Evolutionary conservation across 2,888 invertebrate genomes (phyloP), one percentile per base, ranked within the genome.

Genomic region (Ophion ellenae): DNA sequence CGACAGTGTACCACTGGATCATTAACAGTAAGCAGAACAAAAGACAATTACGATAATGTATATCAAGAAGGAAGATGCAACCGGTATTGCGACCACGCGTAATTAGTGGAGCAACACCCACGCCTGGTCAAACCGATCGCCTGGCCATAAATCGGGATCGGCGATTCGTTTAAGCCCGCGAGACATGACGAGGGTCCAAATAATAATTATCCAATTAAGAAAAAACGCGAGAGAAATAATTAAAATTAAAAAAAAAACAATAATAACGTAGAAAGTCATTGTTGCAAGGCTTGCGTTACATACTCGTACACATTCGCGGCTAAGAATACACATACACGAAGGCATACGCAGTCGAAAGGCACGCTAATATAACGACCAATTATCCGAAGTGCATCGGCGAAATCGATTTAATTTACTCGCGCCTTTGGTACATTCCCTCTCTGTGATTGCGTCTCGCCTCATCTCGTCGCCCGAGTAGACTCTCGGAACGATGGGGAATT

Each of bases 1-100:
- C 95, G 84, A 97, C 96, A 57, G 94, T 95, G 94, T 97, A 97
- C 97, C 97, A 97, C 97, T 97, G 95, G 11, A 53, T 24, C 45
- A 45, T 17, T 36, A 59, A 59, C 14, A 64, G 47, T 1, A 40
- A 40, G n/a, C 14, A 14, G 59, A 70, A 79, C 75, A 64, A 64
- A 70, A 11, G 32, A 76, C 36, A 53, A 47, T n/a, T 14, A 61
- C 24, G 20, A 70, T 20, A 14, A 53, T 32, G 14, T 5, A 59
- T 3, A 66, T 64, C 17, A 24, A 57, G 9, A 40, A 20, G 11
- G 11, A 24, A 32, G n/a, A 4, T 20, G 24, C 11, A 17, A 69
- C 64, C 45, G n/a, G 73, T 59, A 10, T 47, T 47, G 47, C 10
- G 47, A 10, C 47, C 32, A 32, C 32, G 32, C 2, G 47, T 14